These are phyloP conservation scores for Pseudomyrmex flavicornis DNA, from an alignment of 1,140 invertebrate genomes.

Conservation along the genomic window DNA sequence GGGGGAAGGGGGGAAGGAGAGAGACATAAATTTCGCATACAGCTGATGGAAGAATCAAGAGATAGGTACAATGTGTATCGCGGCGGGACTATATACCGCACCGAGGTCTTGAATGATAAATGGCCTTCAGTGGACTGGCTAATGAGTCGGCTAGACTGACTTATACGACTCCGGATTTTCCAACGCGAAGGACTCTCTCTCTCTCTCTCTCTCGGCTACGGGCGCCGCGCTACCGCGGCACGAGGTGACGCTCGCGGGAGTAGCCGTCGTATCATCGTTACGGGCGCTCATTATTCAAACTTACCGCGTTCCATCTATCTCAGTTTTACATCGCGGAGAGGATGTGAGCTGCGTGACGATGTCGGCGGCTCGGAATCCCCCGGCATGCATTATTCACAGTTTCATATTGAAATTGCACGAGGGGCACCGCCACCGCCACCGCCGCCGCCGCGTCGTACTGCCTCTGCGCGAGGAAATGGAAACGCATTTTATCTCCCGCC, in stretches of 20 bases:
- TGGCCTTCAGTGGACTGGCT: slow-evolving; percentile 66
- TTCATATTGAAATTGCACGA: slow-evolving; percentile 81
- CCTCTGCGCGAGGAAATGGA: slow-evolving; percentile 72
- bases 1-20: no score
- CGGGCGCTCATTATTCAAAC: slow-evolving; percentile 81
- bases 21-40: slow-evolving; percentile 27
- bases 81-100: slow-evolving; percentile 21
- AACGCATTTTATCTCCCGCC: slow-evolving; percentile 74
- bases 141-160: slow-evolving; percentile 72
- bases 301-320: slow-evolving; percentile 81
- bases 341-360: slow-evolving; percentile 81
- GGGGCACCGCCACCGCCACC: slow-evolving; percentile 61
- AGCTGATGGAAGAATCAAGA: slow-evolving; percentile 30
- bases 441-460: slow-evolving; percentile 12
- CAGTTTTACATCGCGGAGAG: slow-evolving; percentile 78
- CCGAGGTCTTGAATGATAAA: slow-evolving; percentile 69
- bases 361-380: slow-evolving; percentile 71
- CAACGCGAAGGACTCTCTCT: slow-evolving; percentile 24
- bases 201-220: not conserved
- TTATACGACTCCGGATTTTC: slow-evolving; percentile 65
- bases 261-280: slow-evolving; percentile 77
- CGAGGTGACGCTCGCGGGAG: slow-evolving; percentile 59
- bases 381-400: slow-evolving; percentile 82
- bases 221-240: slow-evolving; percentile 19
- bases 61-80: slow-evolving; percentile 57